These are phyloP conservation scores for Sebastes wilsoni DNA, from an alignment of 2,797 vertebrate species.

Conservation along the genomic window DNA sequence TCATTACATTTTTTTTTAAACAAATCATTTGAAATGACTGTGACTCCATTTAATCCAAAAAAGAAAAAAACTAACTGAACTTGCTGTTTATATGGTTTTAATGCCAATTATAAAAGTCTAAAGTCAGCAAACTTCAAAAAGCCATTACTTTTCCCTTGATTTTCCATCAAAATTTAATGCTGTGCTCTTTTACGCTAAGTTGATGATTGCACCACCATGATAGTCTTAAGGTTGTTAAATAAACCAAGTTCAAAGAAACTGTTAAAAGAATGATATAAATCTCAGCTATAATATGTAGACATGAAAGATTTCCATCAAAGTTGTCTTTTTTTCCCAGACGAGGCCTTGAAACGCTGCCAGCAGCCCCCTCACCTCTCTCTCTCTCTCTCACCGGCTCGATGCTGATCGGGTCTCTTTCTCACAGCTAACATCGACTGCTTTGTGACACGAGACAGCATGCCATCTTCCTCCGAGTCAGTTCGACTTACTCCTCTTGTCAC, in stretches of 20 bases:
- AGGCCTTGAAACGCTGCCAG: slow-evolving; percentile 29
- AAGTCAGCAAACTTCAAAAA: slow-evolving; percentile 37
- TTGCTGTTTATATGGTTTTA: slow-evolving; percentile 22
- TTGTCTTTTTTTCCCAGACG: not conserved
- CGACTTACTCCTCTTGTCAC: slow-evolving; percentile 29
- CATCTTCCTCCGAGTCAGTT: slow-evolving; percentile 47
- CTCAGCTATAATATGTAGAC: not conserved
- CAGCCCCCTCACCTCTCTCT: not conserved
- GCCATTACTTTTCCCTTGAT: slow-evolving; percentile 8
- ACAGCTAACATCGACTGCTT: slow-evolving; percentile 10
- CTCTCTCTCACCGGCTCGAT: not conserved
- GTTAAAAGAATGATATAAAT: not conserved
- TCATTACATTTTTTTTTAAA: slow-evolving; percentile 27
- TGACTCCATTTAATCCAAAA: slow-evolving; percentile 18
- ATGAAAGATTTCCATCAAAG: slow-evolving; percentile 9
- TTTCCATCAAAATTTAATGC: slow-evolving; percentile 16
- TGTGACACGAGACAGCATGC: slow-evolving; percentile 50
- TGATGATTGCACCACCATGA: not conserved
- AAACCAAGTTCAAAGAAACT: slow-evolving; percentile 13
- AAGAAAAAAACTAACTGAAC: not conserved
- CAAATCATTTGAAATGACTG: slow-evolving; percentile 12
- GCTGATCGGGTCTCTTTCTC: slow-evolving; percentile 35
- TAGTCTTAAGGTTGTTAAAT: slow-evolving; percentile 3
- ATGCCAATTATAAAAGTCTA: slow-evolving; percentile 34
- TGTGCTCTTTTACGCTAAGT: not conserved